Evolutionary conservation across 2,888 invertebrate genomes (phyloP).

Genomic region (Chrysodeixis includens): DNA sequence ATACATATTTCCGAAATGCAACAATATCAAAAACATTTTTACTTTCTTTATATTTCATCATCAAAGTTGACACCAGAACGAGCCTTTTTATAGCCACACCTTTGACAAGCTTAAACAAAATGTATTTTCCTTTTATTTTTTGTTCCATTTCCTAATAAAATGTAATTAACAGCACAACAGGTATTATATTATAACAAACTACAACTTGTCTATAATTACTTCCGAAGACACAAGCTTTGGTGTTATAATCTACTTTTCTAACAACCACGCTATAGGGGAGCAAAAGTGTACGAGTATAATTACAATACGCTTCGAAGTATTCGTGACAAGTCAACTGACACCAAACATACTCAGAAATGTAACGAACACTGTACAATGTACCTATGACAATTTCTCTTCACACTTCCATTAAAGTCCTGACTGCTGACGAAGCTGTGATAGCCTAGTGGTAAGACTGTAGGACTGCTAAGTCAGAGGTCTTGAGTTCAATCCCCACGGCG

Average conservation of each 20-base stretch:
- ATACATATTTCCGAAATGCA: no score
- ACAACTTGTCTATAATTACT: neutral
- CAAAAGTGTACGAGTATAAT: slow-evolving; percentile 1
- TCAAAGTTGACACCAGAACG: no score
- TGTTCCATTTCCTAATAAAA: no score
- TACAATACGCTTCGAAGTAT: slow-evolving; percentile 6
- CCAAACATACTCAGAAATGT: slow-evolving; percentile 25
- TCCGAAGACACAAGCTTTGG: neutral
- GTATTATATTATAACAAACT: neutral
- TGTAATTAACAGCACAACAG: neutral
- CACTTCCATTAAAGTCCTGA: slow-evolving; percentile 19
- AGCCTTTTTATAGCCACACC: neutral
- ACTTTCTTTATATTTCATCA: no score
- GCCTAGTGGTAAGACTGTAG: no score
- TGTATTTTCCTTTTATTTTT: no score
- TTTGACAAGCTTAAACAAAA: neutral
- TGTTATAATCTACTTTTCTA: neutral
- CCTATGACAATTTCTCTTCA: slow-evolving; percentile 17
- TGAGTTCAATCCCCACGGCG: no score
- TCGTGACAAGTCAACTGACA: neutral
- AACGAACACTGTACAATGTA: slow-evolving; percentile 12
- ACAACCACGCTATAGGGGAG: neutral
- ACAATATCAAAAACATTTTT: no score
- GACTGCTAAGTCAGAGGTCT: no score
- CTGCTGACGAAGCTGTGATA: no score